Base-by-base conservation (phyloP, 1,140 invertebrate genomes). In the Gonatopus flavifemur region DNA sequence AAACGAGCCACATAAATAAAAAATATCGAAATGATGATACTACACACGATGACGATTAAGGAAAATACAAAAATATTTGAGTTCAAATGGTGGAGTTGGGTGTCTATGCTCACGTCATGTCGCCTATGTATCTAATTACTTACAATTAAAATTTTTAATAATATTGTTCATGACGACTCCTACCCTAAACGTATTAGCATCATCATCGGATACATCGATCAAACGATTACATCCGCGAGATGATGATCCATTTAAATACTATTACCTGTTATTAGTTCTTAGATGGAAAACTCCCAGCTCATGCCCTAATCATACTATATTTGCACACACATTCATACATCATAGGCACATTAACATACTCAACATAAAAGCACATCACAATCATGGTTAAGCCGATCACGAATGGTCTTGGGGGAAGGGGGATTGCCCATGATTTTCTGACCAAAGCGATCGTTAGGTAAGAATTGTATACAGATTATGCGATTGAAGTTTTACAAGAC, bases 311-410 rank as follows among this genome's bases (percentile, higher is more conserved):
- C 49, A 55, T 25, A 57, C 36, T 36, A 41, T 55, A 45, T 24
- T 43, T 49, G 19, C 51, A 60, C 49, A 42, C 62, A 56, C 62
- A 66, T 57, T 58, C 53, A 66, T 69, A 54, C 55, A 44, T 66
- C 59, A 67, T 63, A 70, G 66, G 64, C 66, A 69, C 67, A 68
- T 52, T 58, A 59, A 65, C 62, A 66, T 59, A 59, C 63, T 59
- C 50, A 46, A 66, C 59, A 65, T 59, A 62, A 64, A 57, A 62
- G 57, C 62, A 64, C 62, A 64, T 60, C 54, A 60, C 62, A 63
- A 56, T 64, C 49, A 64, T 52, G 48, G 44, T 46, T 31, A 47
- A 44, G 57, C 55, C 54, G 57, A 58, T 64, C 62, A 64, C 47
- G 50, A 63, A 52, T 28, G 44, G 46, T 58, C 52, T 61, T 32